Base-by-base conservation (phyloP, 1,140 invertebrate genomes). In the Arctopsyche grandis region DNA sequence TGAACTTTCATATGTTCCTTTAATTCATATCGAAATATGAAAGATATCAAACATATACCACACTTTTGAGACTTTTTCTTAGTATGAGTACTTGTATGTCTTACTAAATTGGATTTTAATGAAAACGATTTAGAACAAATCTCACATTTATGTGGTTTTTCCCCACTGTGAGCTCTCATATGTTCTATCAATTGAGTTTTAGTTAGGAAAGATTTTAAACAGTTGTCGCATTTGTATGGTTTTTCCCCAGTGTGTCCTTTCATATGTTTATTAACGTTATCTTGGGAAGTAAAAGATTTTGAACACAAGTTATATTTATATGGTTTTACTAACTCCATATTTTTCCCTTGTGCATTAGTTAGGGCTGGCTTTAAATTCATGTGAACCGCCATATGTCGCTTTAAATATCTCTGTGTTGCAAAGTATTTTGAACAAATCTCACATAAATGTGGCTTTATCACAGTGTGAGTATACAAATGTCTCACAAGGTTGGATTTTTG, bases 1-100 rank as follows among this genome's bases (percentile, higher is more conserved):
- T 93, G 93, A 48, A 91, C 91, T 1, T 91, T 85, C 83, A 92
- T 88, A 82, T 94, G 93, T 44, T 86, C 85, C 22, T 85, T 84
- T 14, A 89, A 78, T 75, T 88, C 1, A 7, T 1, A 7, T 84
- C 0, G 87, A 84, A 76, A 87, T 87, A n/a, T 70, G 69, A 38
- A 38, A 1, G 29, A 4, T 70, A 38, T 70, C 26, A 9, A 1
- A 43, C 69, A 70, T 5, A 43, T 5, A 38, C 38, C 26, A 44
- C 69, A 70, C 24, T 82, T 24, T 43, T 82, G 78, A 10, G 81
- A 78, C 43, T 80, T 82, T 48, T 82, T 78, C 14, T 38, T 70
- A 0, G 81, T 78, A 52, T 82, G 81, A 14, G 78, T 63, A 0
- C 75, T 16, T 43, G 70, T 78, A 46, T 82, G 81, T 4, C 75